phyloP scores from a whole-genome alignment of 2,888 invertebrate species.

The Callimorpha dominula region DNA sequence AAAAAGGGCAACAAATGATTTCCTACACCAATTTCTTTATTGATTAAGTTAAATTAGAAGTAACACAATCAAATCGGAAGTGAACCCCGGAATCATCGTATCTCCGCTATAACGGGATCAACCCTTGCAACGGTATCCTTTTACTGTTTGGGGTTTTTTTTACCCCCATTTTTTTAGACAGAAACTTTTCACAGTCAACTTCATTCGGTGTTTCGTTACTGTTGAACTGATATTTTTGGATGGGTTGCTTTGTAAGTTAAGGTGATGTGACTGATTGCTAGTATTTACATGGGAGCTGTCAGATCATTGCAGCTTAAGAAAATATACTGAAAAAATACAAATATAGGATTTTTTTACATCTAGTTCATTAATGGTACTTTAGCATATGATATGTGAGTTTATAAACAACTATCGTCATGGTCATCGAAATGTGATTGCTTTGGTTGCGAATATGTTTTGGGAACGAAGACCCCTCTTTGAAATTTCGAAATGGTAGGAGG shows the following conservation, averaged over 20 bases:
- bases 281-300: slow-evolving; percentile 22
- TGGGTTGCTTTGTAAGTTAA: slow-evolving; percentile 9
- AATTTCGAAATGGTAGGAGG: too few species aligned
- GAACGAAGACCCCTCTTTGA: too few species aligned
- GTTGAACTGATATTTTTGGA: slow-evolving; percentile 17
- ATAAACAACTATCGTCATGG: too few species aligned
- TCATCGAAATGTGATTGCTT: too few species aligned
- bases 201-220: slow-evolving; percentile 64
- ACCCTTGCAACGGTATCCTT: slow-evolving; percentile 67
- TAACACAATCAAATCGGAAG: slow-evolving; percentile 63
- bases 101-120: slow-evolving; percentile 64
- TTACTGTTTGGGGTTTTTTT: slow-evolving; percentile 57
- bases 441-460: too few species aligned
- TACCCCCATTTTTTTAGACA: slow-evolving; percentile 46
- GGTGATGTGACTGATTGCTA: slow-evolving; percentile 19
- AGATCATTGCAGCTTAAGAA: neutral
- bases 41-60: slow-evolving; percentile 30
- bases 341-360: too few species aligned
- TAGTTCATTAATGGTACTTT: too few species aligned
- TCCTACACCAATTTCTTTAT: slow-evolving; percentile 15
- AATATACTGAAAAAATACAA: neutral
- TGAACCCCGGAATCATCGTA: slow-evolving; percentile 68
- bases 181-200: slow-evolving; percentile 65
- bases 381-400: too few species aligned
- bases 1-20: neutral